Base-by-base conservation (phyloP, 2,113 vertebrate species). In the Cyphomyrus discorhynchus region DNA sequence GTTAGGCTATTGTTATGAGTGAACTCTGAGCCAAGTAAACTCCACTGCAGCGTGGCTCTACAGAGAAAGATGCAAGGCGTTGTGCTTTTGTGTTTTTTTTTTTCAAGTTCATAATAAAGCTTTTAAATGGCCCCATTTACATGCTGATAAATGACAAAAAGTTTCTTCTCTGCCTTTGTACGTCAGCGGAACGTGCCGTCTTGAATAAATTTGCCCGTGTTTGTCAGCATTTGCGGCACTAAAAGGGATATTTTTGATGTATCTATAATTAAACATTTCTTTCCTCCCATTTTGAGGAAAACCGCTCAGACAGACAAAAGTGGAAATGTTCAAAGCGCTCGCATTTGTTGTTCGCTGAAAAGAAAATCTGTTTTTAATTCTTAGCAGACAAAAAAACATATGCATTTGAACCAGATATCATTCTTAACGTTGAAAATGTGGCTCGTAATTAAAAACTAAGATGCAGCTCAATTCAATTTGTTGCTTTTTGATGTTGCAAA, bases 401-500 rank as follows among this genome's bases (percentile, higher is more conserved):
- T 83, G 77, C 47, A 39, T 87, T 74, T 88, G n/a, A 88, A 31
- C 87, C 24, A 45, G 27, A 82, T 90, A 56, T 82, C 74, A 88
- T 80, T 88, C 27, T 70, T 70, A 35, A 50, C 10, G 13, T 80
- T 88, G n/a, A 45, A 66, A 84, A 39, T 70, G 47, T 17, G 27
- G 24, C 49, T 53, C 24, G 15, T 49, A 90, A 90, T 70, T 82
- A 35, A 85, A 52, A 52, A 85, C 52, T 62, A 62, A 83, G 42
- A 88, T 13, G 87, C 87, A 84, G 77, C 49, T 49, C 45, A 85
- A 88, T 90, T 77, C 53, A 88, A 47, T 88, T 88, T 88, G n/a
- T 50, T 88, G n/a, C 39, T 62, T 52, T 88, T 90, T 90, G 82
- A 89, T 90, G 90, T 88, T 66, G 74, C 52, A 84, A 84, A 88